A percentile compares a stretch with the other conserved stretches of the same genome.
Conservation (phyloP, 2,888 invertebrate species). For the Drosophila helvetica region DNA sequence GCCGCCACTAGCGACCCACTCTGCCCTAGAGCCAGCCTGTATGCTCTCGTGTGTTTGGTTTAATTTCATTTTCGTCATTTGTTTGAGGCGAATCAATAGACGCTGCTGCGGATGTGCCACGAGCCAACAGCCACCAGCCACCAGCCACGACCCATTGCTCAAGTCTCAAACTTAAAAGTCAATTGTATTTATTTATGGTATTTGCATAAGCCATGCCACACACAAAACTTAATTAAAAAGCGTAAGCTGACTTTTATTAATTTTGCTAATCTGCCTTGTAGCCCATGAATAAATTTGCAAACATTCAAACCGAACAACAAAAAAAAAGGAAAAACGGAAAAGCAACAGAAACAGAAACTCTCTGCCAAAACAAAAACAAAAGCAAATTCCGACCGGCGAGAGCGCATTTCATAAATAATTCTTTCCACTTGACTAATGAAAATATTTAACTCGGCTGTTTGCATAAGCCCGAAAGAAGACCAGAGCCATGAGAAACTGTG, state of each 20-base stretch:
- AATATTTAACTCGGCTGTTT: slow-evolving; percentile 66
- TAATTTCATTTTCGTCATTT: slow-evolving; percentile 33
- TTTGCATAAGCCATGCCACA: slow-evolving; percentile 49
- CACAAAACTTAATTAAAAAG: slow-evolving; percentile 64
- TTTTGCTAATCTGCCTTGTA: slow-evolving; percentile 59
- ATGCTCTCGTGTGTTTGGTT: slow-evolving; percentile 3
- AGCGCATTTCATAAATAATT: slow-evolving; percentile 65
- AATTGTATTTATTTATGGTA: slow-evolving; percentile 60
- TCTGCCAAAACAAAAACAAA: slow-evolving; percentile 13
- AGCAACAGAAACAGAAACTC: slow-evolving; percentile 6
- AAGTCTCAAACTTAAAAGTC: slow-evolving; percentile 48
- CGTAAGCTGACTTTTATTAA: slow-evolving; percentile 64
- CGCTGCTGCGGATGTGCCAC: neutral
- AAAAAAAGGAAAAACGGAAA: slow-evolving; percentile 32
- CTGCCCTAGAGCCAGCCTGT: slow-evolving; percentile 5
- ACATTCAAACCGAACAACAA: slow-evolving; percentile 32
- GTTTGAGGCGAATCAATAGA: slow-evolving; percentile 29
- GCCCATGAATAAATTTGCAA: slow-evolving; percentile 66
- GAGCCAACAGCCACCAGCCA: slow-evolving; percentile 2
- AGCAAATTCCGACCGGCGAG: slow-evolving; percentile 34
- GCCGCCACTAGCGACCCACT: slow-evolving; percentile 10
- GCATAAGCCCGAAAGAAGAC: slow-evolving; percentile 45
- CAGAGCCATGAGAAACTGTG: slow-evolving; percentile 1
- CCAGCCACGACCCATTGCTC: slow-evolving; percentile 3
- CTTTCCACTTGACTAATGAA: slow-evolving; percentile 70